A percentile compares a stretch with the other conserved stretches of the same genome.
Evolutionary conservation across 1,140 invertebrate species (phyloP).

Genomic region (Drosophila aff.): DNA sequence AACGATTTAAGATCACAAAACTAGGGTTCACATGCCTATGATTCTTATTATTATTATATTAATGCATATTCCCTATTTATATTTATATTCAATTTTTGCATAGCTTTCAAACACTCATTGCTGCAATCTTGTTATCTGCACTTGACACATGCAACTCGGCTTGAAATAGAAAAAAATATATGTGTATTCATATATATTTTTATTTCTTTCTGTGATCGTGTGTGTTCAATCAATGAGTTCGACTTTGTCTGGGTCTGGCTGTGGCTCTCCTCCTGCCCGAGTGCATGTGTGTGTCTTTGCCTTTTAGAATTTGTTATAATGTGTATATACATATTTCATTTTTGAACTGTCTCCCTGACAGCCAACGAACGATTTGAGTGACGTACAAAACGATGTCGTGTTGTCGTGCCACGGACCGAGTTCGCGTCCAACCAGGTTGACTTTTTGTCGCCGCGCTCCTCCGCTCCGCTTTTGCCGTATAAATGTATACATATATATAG

Average conservation of each 20-base stretch:
- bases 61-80: too few species aligned
- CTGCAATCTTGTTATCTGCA: conserved; percentile 8
- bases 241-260: conserved; percentile 16
- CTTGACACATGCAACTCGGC: neutral
- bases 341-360: conserved; percentile 79
- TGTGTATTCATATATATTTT: neutral
- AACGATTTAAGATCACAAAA: too few species aligned
- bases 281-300: conserved; percentile 60
- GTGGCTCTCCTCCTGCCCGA: neutral
- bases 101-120: neutral
- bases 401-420: conserved; percentile 70
- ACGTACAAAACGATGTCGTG: conserved; percentile 84
- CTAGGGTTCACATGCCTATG: too few species aligned
- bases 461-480: conserved; percentile 47
- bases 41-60: too few species aligned
- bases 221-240: conserved; percentile 57
- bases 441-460: conserved; percentile 59
- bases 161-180: neutral
- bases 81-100: neutral
- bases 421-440: conserved; percentile 62
- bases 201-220: conserved; percentile 19
- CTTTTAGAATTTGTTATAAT: conserved; percentile 75
- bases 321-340: conserved; percentile 77
- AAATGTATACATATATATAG: neutral
- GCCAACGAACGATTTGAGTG: conserved; percentile 78